Conservation (phyloP, 2,888 invertebrate species). For the Antitype chi region DNA sequence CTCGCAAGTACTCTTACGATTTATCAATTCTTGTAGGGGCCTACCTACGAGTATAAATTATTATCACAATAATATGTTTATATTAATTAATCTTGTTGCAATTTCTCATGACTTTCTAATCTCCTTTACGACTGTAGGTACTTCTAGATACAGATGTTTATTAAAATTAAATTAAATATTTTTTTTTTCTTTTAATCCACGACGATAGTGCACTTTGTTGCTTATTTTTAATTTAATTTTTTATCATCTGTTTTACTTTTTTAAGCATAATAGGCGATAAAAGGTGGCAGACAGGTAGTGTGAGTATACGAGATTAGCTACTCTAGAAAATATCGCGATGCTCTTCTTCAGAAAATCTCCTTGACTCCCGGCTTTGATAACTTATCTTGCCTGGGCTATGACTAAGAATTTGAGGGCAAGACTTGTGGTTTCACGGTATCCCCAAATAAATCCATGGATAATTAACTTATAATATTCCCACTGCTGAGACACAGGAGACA, state of each 20-base stretch:
- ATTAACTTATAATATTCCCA: no score
- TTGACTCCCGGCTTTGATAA: not conserved
- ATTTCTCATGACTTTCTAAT: constrained; percentile 51
- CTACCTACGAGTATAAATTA: not conserved
- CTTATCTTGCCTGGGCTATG: not conserved
- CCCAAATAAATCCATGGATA: not conserved
- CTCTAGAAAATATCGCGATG: not conserved
- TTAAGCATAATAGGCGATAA: not conserved
- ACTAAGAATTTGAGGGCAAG: not conserved
- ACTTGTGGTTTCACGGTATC: not conserved
- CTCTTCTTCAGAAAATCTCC: not conserved
- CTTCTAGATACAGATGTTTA: constrained; percentile 30
- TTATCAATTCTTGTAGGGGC: not conserved
- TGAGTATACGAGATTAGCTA: not conserved
- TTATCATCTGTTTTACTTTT: constrained; percentile 24
- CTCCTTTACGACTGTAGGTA: constrained; percentile 37
- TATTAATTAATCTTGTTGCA: constrained; percentile 6
- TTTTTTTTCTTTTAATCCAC: constrained; percentile 10
- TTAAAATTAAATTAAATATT: constrained; percentile 22
- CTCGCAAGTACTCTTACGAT: not conserved
- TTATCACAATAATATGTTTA: not conserved
- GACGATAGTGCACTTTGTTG: not conserved
- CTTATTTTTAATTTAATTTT: constrained; percentile 21
- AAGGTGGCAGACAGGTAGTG: not conserved
- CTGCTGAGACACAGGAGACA: no score